These are phyloP conservation scores for Scophthalmus maximus DNA, from an alignment of 2,113 vertebrate species.

Conservation along the genomic window DNA sequence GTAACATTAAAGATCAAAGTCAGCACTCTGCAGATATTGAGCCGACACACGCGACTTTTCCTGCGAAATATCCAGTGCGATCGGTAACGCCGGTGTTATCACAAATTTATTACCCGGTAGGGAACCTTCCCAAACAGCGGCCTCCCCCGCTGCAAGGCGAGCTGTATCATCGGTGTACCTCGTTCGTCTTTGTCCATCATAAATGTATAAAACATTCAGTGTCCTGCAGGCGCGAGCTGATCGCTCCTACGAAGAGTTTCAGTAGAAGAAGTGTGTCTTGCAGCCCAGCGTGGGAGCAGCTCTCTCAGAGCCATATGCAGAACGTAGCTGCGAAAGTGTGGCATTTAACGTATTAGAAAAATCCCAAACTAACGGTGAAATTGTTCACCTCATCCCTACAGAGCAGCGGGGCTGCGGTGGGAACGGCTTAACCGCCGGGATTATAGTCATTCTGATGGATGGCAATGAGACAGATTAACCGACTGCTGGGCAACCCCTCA, in stretches of 20 bases:
- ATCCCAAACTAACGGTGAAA: conserved; percentile 43
- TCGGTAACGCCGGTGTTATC: background rate
- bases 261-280: conserved; percentile 11
- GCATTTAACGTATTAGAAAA: conserved; percentile 38
- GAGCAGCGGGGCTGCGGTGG: conserved; percentile 36
- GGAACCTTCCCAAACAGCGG: background rate
- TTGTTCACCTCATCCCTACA: conserved; percentile 35
- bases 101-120: background rate
- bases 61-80: background rate
- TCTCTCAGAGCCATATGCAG: conserved; percentile 1
- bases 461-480: conserved; percentile 77
- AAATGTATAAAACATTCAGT: conserved; percentile 27
- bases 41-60: background rate
- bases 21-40: background rate
- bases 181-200: conserved; percentile 19
- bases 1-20: too few species aligned
- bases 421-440: conserved; percentile 53
- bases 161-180: background rate
- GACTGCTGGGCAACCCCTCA: conserved; percentile 70
- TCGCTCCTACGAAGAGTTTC: conserved; percentile 21
- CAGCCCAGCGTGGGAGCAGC: background rate
- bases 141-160: background rate
- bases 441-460: conserved; percentile 75
- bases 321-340: conserved; percentile 22
- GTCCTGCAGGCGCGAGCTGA: conserved; percentile 2